These are phyloP conservation scores for Pangasius larnaudii DNA, from an alignment of 2,797 vertebrate genomes.

Conservation along the genomic window DNA sequence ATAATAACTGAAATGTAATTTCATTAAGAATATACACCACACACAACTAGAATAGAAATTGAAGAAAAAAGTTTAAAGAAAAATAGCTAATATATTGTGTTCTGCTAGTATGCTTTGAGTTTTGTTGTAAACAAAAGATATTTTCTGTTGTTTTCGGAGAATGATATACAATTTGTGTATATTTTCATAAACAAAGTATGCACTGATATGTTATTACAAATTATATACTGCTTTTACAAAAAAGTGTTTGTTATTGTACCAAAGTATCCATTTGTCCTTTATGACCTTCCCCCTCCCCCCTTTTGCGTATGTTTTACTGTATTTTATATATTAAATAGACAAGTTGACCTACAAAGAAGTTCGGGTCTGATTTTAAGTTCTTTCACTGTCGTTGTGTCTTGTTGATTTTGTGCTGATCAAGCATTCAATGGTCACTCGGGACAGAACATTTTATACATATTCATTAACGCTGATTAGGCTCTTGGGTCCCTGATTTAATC, in stretches of 20 bases:
- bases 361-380: conserved; percentile 45
- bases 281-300: conserved; percentile 76
- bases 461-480: not conserved
- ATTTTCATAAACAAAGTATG: conserved; percentile 97
- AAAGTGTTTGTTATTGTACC: conserved; percentile 94
- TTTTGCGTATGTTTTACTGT: conserved; percentile 87
- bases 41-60: conserved; percentile 85
- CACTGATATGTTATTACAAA: conserved; percentile 94
- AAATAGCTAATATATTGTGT: conserved; percentile 96
- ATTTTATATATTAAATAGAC: conserved; percentile 92
- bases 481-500: not conserved
- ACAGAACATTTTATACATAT: not conserved
- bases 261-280: conserved; percentile 92
- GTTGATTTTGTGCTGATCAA: not conserved
- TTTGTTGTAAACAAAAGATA: conserved; percentile 81
- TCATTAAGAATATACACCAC: conserved; percentile 81
- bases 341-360: conserved; percentile 80
- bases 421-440: not conserved
- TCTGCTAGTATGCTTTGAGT: conserved; percentile 89
- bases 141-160: conserved; percentile 88
- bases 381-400: not conserved
- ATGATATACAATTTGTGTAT: conserved; percentile 95
- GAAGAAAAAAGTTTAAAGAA: conserved; percentile 79
- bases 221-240: conserved; percentile 94
- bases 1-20: conserved; percentile 78